These are phyloP conservation scores for Uropetala carovei DNA, from an alignment of 2,888 invertebrate species.

Conservation along the genomic window DNA sequence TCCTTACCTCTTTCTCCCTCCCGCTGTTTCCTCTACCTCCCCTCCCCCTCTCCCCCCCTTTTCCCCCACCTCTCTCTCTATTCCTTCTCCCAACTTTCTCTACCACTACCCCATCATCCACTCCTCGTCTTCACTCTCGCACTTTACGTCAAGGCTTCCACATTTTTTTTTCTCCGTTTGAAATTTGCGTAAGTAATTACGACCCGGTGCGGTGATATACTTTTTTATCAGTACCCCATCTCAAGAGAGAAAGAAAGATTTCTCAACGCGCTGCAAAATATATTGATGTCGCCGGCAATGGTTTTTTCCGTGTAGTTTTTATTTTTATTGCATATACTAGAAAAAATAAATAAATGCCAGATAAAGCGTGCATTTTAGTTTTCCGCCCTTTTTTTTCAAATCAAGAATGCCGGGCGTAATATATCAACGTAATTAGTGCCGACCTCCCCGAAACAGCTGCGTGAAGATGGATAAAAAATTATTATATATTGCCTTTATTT, in stretches of 20 bases:
- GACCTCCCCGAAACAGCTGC: background rate
- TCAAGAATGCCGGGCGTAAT: background rate
- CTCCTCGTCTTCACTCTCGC: background rate
- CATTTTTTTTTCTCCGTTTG: background rate
- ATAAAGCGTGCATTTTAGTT: too few species aligned
- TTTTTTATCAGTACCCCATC: too few species aligned
- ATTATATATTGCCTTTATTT: background rate
- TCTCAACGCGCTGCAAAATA: too few species aligned
- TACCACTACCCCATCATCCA: background rate
- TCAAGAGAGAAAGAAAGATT: too few species aligned
- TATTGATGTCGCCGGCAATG: too few species aligned
- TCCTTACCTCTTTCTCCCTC: background rate
- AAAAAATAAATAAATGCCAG: too few species aligned
- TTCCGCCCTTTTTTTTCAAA: background rate
- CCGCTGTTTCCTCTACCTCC: background rate
- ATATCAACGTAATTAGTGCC: conserved; percentile 11
- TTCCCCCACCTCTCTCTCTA: background rate
- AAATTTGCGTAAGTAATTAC: too few species aligned
- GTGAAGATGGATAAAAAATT: background rate
- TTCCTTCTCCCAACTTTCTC: background rate
- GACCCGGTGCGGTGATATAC: too few species aligned
- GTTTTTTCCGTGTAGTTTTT: too few species aligned
- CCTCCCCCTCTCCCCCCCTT: background rate
- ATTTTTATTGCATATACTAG: too few species aligned
- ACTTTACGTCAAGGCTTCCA: background rate